These are phyloP conservation scores for Neoscelio sp. DNA, from an alignment of 2,888 invertebrate species.

Conservation along the genomic window DNA sequence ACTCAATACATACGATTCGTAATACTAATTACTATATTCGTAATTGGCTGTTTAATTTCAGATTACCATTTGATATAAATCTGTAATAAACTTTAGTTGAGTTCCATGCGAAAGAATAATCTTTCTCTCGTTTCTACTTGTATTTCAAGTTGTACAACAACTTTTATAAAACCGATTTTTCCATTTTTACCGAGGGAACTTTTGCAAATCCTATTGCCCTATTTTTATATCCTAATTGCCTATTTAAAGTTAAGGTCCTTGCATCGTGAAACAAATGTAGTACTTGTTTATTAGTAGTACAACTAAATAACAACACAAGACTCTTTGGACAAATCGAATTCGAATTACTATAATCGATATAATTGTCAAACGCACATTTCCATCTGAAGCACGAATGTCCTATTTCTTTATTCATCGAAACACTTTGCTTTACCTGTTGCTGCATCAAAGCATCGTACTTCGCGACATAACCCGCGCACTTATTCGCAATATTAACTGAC, in stretches of 20 bases:
- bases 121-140: no score
- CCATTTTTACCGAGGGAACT: no score
- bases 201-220: no score
- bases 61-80: conserved; percentile 36
- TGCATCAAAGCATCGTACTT: conserved; percentile 11
- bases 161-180: no score
- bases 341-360: conserved; percentile 13
- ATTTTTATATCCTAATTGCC: no score
- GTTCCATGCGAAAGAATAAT: no score
- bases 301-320: no score
- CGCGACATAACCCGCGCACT: conserved; percentile 32
- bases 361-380: conserved; percentile 18
- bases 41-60: conserved; percentile 47
- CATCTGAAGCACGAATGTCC: conserved; percentile 22
- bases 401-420: conserved; percentile 37
- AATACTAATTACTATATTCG: conserved; percentile 34
- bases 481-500: conserved; percentile 48
- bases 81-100: conserved; percentile 22
- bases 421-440: conserved; percentile 41
- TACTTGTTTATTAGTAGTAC: no score
- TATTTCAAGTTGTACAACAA: no score
- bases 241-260: no score
- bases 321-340: conserved; percentile 23
- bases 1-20: conserved; percentile 38
- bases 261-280: no score